phyloP scores from a whole-genome alignment of 1,140 invertebrate species.

The Laupala kohalensis region DNA sequence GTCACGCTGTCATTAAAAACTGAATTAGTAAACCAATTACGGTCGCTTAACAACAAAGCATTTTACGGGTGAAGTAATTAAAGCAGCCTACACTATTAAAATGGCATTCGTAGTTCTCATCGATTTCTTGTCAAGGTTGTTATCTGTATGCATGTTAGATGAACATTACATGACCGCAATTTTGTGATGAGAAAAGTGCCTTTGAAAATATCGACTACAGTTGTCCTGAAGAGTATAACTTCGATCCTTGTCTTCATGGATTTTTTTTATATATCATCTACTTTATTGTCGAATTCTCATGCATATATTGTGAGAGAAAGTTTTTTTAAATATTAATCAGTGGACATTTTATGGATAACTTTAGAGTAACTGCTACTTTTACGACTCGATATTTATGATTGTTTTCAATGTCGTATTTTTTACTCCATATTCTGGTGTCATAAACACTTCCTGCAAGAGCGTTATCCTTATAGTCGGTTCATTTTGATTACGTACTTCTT shows the following conservation, averaged over 20 bases:
- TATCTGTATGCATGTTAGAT: neutral
- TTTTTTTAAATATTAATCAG: too few relatives aligned
- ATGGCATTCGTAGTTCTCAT: neutral
- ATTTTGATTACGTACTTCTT: neutral
- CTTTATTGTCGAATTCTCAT: too few relatives aligned
- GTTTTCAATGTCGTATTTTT: neutral
- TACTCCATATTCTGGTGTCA: neutral
- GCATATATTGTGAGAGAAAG: too few relatives aligned
- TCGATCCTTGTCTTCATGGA: too few relatives aligned
- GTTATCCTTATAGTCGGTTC: neutral
- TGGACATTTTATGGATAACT: too few relatives aligned
- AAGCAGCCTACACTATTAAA: neutral
- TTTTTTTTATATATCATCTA: too few relatives aligned
- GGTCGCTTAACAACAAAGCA: neutral
- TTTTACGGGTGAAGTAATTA: neutral
- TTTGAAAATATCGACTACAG: too few relatives aligned
- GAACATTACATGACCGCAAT: too few relatives aligned
- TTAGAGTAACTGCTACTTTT: too few relatives aligned
- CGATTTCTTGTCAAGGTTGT: neutral
- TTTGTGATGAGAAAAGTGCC: too few relatives aligned
- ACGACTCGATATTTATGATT: too few relatives aligned
- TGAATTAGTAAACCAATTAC: neutral
- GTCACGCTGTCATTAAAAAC: neutral
- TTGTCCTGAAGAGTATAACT: too few relatives aligned
- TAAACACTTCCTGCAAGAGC: neutral